A percentile compares a stretch with the other conserved stretches of the same genome.
phyloP scores from a whole-genome alignment of 2,113 vertebrate genomes.

The Tragelaphus imberbis region DNA sequence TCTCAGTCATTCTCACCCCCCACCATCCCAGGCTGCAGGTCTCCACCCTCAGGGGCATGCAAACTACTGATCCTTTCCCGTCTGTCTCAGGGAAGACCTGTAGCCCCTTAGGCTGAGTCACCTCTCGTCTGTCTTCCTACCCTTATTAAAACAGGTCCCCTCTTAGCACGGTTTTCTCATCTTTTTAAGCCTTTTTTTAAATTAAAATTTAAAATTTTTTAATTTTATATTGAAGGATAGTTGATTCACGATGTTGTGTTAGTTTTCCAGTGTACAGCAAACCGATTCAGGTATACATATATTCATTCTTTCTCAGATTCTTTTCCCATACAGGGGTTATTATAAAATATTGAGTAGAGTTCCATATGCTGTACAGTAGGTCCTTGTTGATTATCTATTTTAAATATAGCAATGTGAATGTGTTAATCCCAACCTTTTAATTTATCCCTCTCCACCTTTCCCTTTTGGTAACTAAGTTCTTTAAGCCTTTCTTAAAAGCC shows the following conservation, averaged over 20 bases:
- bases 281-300: neutral
- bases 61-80: neutral
- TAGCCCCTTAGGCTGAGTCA: neutral
- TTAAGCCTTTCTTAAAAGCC: neutral
- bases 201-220: neutral
- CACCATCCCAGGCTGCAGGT: neutral
- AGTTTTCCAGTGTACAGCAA: neutral
- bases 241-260: neutral
- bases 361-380: neutral
- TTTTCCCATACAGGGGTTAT: neutral
- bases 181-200: neutral
- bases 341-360: neutral
- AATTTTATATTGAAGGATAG: neutral
- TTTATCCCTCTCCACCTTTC: neutral
- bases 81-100: neutral
- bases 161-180: neutral
- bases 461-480: neutral
- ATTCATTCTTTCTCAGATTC: neutral
- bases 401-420: neutral
- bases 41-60: neutral
- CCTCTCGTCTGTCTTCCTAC: neutral
- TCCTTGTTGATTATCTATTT: neutral
- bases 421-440: neutral
- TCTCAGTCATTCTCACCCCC: too few relatives aligned
- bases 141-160: rapidly evolving